These are phyloP conservation scores for Alectura lathami DNA, from an alignment of 2,113 vertebrate genomes.

Conservation along the genomic window DNA sequence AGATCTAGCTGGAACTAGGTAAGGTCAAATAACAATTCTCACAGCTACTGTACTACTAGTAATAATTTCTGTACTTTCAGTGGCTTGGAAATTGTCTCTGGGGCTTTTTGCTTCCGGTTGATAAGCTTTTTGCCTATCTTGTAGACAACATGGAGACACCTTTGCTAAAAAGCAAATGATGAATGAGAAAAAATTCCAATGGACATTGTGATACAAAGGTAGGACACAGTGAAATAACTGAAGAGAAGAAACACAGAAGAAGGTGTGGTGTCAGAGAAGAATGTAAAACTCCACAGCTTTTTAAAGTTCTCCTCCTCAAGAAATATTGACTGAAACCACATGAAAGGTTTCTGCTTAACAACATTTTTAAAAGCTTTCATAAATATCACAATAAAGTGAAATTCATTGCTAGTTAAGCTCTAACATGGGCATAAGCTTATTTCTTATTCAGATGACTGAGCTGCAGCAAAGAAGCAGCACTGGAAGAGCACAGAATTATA, in stretches of 20 bases:
- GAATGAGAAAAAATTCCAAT: neutral
- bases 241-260: neutral
- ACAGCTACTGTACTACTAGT: slow-evolving; percentile 78
- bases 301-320: slow-evolving; percentile 35
- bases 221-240: neutral
- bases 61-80: slow-evolving; percentile 75
- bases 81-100: slow-evolving; percentile 51
- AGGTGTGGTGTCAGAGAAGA: neutral
- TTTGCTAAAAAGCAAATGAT: neutral
- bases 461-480: slow-evolving; percentile 20
- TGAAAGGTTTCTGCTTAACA: slow-evolving; percentile 61
- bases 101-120: slow-evolving; percentile 37
- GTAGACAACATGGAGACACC: neutral
- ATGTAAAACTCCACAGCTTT: neutral
- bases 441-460: slow-evolving; percentile 71
- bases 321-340: slow-evolving; percentile 62
- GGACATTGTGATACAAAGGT: neutral
- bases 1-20: slow-evolving; percentile 66
- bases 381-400: slow-evolving; percentile 75
- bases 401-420: slow-evolving; percentile 75
- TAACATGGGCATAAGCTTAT: slow-evolving; percentile 59
- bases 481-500: slow-evolving; percentile 54
- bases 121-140: slow-evolving; percentile 18
- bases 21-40: slow-evolving; percentile 67
- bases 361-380: slow-evolving; percentile 74